A percentile compares a stretch with the other conserved stretches of the same genome.
phyloP scores from a whole-genome alignment of 2,797 vertebrate species.

The Acipenser ruthenus region DNA sequence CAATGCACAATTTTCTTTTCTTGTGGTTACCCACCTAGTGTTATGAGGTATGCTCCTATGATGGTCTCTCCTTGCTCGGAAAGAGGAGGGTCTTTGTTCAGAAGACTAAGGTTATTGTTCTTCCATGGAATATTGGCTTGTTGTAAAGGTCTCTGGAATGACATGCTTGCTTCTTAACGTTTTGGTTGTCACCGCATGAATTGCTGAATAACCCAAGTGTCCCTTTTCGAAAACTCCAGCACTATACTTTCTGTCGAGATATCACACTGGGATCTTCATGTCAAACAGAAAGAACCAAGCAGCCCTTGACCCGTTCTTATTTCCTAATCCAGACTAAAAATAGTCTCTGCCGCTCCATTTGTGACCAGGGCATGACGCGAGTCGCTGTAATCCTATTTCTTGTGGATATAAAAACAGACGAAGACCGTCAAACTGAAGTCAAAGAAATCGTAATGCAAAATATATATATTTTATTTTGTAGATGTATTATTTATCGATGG shows the following conservation, averaged over 20 bases:
- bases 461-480: no score
- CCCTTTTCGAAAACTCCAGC: background rate
- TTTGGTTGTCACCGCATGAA: slow-evolving; percentile 7
- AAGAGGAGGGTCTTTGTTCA: slow-evolving; percentile 60
- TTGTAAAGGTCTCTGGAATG: slow-evolving; percentile 34
- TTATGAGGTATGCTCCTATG: slow-evolving; percentile 70
- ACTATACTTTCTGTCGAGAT: slow-evolving; percentile 9
- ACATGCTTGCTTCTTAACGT: slow-evolving; percentile 24
- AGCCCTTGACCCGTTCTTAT: slow-evolving; percentile 36
- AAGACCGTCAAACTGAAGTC: slow-evolving; percentile 41
- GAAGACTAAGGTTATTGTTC: slow-evolving; percentile 71
- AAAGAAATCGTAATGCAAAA: background rate
- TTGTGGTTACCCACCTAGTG: slow-evolving; percentile 55
- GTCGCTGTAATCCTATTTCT: slow-evolving; percentile 51
- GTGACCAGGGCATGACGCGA: slow-evolving; percentile 36
- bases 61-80: slow-evolving; percentile 75
- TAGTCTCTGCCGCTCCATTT: slow-evolving; percentile 42
- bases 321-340: slow-evolving; percentile 67
- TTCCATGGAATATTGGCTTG: slow-evolving; percentile 68
- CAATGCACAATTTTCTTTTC: background rate
- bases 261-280: slow-evolving; percentile 28
- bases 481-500: no score
- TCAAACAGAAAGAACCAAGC: slow-evolving; percentile 27
- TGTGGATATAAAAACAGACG: slow-evolving; percentile 36
- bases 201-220: background rate